Percentiles rank a stretch among this genome's conserved stretches.
These are phyloP conservation scores for Myiotriccus ornatus DNA, from an alignment of 2,797 vertebrate species.

Conservation along the genomic window DNA sequence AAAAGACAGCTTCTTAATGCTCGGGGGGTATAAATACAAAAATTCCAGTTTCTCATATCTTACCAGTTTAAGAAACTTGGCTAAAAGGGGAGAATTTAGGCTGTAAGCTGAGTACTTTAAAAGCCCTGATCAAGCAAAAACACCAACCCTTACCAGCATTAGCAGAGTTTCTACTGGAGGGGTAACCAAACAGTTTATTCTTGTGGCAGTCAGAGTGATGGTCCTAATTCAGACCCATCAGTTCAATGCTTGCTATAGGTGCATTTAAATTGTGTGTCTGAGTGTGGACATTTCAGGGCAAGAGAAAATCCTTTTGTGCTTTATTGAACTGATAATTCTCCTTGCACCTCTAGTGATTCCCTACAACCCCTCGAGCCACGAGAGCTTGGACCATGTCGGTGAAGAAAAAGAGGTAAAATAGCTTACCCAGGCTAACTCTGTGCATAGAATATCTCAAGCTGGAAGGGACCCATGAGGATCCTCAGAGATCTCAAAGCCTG, in stretches of 20 bases:
- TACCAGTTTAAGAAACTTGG: background rate
- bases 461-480: background rate
- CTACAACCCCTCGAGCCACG: conserved; percentile 90
- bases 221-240: background rate
- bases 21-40: background rate
- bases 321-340: background rate
- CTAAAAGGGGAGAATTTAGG: background rate
- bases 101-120: background rate
- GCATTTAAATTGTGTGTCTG: background rate
- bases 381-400: conserved; percentile 91
- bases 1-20: background rate
- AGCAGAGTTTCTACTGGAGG: background rate
- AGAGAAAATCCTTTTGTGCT: background rate
- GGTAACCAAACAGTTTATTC: background rate
- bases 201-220: background rate
- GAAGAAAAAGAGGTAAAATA: conserved; percentile 92
- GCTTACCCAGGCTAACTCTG: background rate
- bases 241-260: background rate
- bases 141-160: background rate
- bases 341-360: conserved; percentile 81
- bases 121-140: background rate
- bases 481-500: background rate
- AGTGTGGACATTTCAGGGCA: background rate
- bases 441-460: background rate
- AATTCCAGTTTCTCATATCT: background rate